Evolutionary conservation across 1,140 invertebrate genomes (phyloP).

Genomic region (Hypothenemus hampei): DNA sequence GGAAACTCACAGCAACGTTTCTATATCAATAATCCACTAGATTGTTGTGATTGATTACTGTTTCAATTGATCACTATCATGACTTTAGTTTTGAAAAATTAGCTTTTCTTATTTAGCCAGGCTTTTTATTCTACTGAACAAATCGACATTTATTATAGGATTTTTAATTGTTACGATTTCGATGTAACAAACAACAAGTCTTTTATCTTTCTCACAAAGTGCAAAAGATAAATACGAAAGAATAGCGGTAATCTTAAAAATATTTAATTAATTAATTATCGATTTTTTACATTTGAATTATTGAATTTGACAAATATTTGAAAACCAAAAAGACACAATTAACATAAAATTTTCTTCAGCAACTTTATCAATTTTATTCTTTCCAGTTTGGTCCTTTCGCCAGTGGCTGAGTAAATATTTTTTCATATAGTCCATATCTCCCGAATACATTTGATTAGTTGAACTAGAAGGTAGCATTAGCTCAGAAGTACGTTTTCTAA

Average conservation of each 20-base stretch:
- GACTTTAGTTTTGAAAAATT: no score
- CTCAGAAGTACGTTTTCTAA: slow-evolving; percentile 28
- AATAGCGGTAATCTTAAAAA: no score
- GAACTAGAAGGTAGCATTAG: not conserved
- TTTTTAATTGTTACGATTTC: no score
- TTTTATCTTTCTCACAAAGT: no score
- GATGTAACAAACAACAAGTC: no score
- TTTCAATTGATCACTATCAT: no score
- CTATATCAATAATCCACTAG: slow-evolving; percentile 21
- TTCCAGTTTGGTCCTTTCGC: slow-evolving; percentile 1
- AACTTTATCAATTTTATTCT: slow-evolving; percentile 19
- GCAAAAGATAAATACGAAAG: no score
- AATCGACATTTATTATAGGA: no score
- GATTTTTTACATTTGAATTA: no score
- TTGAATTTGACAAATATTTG: slow-evolving; percentile 32
- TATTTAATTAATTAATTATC: no score
- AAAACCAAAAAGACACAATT: slow-evolving; percentile 31
- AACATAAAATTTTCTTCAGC: slow-evolving; percentile 29
- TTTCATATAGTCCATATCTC: slow-evolving; percentile 28
- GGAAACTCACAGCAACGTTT: slow-evolving; percentile 12
- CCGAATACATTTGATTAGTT: slow-evolving; percentile 3
- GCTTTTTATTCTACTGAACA: no score
- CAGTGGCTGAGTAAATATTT: slow-evolving; percentile 24
- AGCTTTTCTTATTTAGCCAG: no score
- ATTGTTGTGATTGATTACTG: slow-evolving; percentile 12